phyloP scores from a whole-genome alignment of 2,113 vertebrate genomes.

The Agapornis roseicollis region DNA sequence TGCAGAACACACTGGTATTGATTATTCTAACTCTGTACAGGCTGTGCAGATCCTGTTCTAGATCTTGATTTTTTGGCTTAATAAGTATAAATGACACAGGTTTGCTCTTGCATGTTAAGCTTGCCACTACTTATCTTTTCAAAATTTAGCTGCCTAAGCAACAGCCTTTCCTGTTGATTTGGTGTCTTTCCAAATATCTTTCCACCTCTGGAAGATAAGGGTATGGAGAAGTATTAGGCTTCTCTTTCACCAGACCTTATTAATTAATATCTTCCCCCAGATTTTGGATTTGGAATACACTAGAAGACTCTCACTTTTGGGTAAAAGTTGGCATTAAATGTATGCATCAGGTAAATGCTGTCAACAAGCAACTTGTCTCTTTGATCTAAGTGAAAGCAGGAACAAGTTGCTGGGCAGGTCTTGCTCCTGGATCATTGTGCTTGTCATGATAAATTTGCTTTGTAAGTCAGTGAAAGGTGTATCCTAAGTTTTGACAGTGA shows the following conservation, averaged over 20 bases:
- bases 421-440: not conserved
- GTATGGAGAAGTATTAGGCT: not conserved
- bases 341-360: not conserved
- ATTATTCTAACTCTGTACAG: not conserved
- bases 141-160: not conserved
- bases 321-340: not conserved
- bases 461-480: not conserved
- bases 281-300: not conserved
- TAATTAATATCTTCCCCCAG: rapidly evolving
- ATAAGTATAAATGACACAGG: not conserved
- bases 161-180: no score
- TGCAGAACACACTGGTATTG: not conserved
- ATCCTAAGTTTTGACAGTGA: not conserved
- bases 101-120: not conserved
- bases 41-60: not conserved
- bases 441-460: not conserved
- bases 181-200: not conserved
- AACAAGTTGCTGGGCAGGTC: not conserved
- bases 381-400: not conserved
- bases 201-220: not conserved
- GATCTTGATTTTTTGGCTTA: not conserved
- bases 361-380: not conserved
- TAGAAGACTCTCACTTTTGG: not conserved
- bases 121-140: not conserved
- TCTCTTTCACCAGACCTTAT: not conserved